Evolutionary conservation across 1,140 invertebrate genomes (phyloP), one percentile per base, ranked within the genome.

Genomic region (Caenorhabditis remanei): DNA sequence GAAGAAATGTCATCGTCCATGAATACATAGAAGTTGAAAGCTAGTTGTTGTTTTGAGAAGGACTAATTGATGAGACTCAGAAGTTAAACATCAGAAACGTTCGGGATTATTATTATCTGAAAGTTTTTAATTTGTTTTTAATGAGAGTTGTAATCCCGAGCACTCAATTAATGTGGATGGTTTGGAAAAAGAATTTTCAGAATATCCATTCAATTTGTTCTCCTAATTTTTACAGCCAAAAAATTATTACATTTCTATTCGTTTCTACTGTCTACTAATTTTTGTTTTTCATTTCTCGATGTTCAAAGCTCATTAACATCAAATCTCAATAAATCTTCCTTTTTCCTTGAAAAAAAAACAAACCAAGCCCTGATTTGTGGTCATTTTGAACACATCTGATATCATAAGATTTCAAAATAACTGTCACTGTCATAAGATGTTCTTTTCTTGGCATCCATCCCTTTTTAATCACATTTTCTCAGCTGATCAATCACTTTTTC

Each of bases 341-440:
- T 40, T 65, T 41, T 65, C 21, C 16, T 61, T 9, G 21, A 61
- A 21, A 32, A 40, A 24, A 71, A 43, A 71, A 71, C 65, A 71
- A 11, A 11, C 61, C 6, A 58, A 58, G n/a, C 19, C 61, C 53
- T 79, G 46, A 32, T 79, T 53, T 79, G 21, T 79, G 71, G 46
- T 79, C 71, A 79, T 79, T 53, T 24, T 32, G 46, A 79, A 79
- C 46, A 50, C 46, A 24, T 32, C 2, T 32, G 32, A 32, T 13
- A 67, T 79, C 71, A 79, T 79, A 50, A 24, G 71, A 46, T 79
- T 46, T 79, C 71, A 79, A 79, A 79, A 79, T 79, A 79, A 41
- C 71, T 79, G 71, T 79, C 46, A 50, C 40, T 21, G 71, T 79
- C 71, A 79, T 79, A 41, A 48, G 71, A 79, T 50, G 43, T 79